A percentile compares a stretch with the other conserved stretches of the same genome.
Conservation (phyloP, 2,797 vertebrate species). For the Menidia menidia region DNA sequence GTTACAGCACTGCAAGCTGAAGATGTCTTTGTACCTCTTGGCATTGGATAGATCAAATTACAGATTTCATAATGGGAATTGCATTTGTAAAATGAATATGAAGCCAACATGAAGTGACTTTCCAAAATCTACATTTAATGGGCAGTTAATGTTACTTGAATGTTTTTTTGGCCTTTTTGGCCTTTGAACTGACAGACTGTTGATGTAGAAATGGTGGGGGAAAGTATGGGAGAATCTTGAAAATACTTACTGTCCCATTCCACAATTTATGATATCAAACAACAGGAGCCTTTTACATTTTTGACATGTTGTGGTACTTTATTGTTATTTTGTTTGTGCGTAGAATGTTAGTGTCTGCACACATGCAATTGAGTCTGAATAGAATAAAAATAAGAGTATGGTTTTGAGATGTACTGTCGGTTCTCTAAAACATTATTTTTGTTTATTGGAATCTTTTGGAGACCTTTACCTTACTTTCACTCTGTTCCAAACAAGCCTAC, state of each 20-base stretch:
- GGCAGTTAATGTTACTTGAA: not conserved
- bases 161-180: no score
- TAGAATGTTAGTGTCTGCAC: no score
- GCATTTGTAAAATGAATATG: not conserved
- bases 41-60: conserved; percentile 4
- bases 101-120: not conserved
- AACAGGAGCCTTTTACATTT: no score
- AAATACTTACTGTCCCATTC: no score
- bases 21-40: conserved; percentile 16
- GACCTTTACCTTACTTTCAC: not conserved
- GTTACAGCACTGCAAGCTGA: conserved; percentile 4
- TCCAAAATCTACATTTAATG: not conserved
- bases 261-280: no score
- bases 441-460: not conserved
- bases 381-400: not conserved
- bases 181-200: not conserved
- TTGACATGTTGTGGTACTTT: no score
- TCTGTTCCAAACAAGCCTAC: not conserved
- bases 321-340: no score
- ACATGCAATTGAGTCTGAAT: not conserved
- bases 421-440: not conserved
- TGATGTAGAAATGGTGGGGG: no score
- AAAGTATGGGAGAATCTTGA: no score
- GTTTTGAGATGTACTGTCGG: not conserved
- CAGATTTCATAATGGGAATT: conserved; percentile 7